Conservation (phyloP, 1,140 invertebrate species). For the Gerris buenoi region DNA sequence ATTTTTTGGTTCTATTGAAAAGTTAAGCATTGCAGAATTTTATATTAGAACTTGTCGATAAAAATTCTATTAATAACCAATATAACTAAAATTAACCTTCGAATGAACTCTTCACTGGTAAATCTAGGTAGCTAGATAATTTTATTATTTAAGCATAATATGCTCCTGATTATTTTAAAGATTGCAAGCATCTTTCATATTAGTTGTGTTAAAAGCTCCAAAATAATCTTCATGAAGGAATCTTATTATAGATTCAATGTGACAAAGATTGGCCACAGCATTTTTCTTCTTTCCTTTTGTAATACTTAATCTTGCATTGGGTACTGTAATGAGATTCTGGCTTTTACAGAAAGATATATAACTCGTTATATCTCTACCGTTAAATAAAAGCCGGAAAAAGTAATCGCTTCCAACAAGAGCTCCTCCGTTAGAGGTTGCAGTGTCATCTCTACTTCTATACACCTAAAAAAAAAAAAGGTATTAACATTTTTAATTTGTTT, state of each 20-base stretch:
- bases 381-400: constrained; percentile 67
- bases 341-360: constrained; percentile 62
- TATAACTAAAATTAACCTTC: no score
- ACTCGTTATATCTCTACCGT: constrained; percentile 73
- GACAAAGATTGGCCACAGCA: constrained; percentile 45
- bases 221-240: constrained; percentile 78
- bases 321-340: constrained; percentile 28
- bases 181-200: constrained; percentile 68
- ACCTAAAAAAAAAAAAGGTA: constrained; percentile 28
- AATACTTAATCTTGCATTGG: constrained; percentile 10
- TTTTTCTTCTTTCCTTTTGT: constrained; percentile 25
- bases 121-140: no score
- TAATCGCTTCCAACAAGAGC: constrained; percentile 41
- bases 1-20: no score
- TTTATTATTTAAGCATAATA: no score
- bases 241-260: constrained; percentile 67
- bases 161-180: no score
- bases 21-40: no score
- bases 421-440: constrained; percentile 23
- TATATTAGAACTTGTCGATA: no score
- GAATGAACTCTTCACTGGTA: no score
- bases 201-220: constrained; percentile 56
- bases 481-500: neutral
- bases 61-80: no score
- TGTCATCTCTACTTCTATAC: constrained; percentile 39